Evolutionary conservation across 2,797 vertebrate genomes (phyloP), one percentile per base, ranked within the genome.

Genomic region (Astyanax mexicanus): DNA sequence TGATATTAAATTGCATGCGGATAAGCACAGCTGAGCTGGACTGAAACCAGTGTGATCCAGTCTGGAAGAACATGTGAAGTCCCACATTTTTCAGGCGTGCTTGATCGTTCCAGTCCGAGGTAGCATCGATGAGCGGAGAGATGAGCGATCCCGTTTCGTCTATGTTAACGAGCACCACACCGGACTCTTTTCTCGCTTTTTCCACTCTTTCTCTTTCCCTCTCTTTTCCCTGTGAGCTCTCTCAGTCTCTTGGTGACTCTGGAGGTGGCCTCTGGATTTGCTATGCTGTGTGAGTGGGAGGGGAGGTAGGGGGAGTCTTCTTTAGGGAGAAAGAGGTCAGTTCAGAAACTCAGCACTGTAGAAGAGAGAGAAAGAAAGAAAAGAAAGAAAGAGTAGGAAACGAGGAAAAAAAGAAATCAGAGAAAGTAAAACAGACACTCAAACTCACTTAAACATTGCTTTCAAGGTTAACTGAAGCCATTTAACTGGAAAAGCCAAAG

Each of bases 281-380:
- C 80, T 77, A 85, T 74, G 49, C 70, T 62, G 81, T 80, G 62
- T 74, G 74, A 79, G 79, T 80, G 62, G 74, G 72, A 78, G 74
- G 75, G 72, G 45, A n/a, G 1, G 1, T 9, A 21, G 70, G 77
- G 79, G 78, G 75, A 73, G 71, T 79, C 81, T 82, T 86, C 86
- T 87, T 85, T 74, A 78, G 77, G 64, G 85, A 77, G 74, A 86
- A 83, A 79, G 61, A 66, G 66, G 76, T 66, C 69, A 75, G 57
- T 58, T 92, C 91, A 93, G 90, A 94, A 94, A 92, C 93, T 94
- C 87, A 94, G 89, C 90, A 94, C 92, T 93, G 89, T 72, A 89
- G 90, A 62, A 66, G n/a, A 72, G 67, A 65, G 54, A 11, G 47
- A 38, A 0, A 58, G 27, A 75, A 6, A 78, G 40, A 58, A 65